Base-by-base conservation (phyloP, 2,113 vertebrate species). In the Montifringilla adamsi region DNA sequence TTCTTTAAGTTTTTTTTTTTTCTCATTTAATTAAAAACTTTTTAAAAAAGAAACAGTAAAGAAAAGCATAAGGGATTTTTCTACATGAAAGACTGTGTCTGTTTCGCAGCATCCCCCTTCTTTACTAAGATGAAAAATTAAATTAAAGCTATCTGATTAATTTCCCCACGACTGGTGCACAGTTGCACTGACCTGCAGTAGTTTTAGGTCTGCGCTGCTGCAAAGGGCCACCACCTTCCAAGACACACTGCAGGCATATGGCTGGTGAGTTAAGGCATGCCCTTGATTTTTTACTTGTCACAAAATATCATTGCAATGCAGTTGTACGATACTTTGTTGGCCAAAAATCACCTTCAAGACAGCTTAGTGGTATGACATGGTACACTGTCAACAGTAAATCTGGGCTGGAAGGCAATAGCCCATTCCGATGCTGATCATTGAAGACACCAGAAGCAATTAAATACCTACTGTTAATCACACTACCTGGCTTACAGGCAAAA, bases 271-370 rank as follows among this genome's bases (percentile, higher is more conserved):
- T 73, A 87, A 82, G 5, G 37, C 28, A 52, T 8, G 6, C 33
- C 21, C 3, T 19, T 70, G 62, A n/a, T 37, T 47, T 75, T 63
- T 58, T 44, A 69, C 37, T 49, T 59, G 66, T 85, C 70, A 85
- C 84, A 89, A 95, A 95, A 80, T 70, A 84, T 46, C 75, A 67
- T 69, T 76, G 50, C 50, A 85, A 93, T 79, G 52, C 43, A 53
- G 46, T 66, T 74, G 85, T 21, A 53, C 62, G 37, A 73, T 91
- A 75, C 15, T 67, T 30, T 81, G 33, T 73, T 84, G 83, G 73
- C 76, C 86, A 96, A 91, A 96, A 95, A 94, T 91, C 89, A 93
- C 91, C 63, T 95, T 93, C 82, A 83, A 91, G 82, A 89, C 82
- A 97, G 82, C 67, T 94, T 63, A 83, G 89, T 90, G 43, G 43